phyloP scores from a whole-genome alignment of 2,797 vertebrate genomes.

The Gadopsis marmoratus region DNA sequence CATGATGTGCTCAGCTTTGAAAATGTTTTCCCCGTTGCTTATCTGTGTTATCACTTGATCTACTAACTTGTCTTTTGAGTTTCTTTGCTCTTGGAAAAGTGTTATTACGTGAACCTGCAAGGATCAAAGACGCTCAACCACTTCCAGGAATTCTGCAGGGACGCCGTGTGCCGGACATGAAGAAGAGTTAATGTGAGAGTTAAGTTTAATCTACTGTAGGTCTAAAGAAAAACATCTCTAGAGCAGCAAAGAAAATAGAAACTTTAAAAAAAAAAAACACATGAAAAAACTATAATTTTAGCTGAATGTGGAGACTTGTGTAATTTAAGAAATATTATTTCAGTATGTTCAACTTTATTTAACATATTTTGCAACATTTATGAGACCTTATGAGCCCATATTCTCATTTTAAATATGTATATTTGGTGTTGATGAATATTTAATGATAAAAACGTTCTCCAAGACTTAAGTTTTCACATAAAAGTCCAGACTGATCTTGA shows the following conservation, averaged over 20 bases:
- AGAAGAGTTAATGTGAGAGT: not conserved
- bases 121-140: not conserved
- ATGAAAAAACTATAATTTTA: not conserved
- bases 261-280: not conserved
- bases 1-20: not conserved
- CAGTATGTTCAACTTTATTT: not conserved
- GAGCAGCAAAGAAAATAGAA: not conserved
- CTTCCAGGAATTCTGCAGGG: not conserved
- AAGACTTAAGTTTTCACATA: not conserved
- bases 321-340: constrained; percentile 6
- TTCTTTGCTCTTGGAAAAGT: not conserved
- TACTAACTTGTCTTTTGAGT: no score
- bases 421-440: constrained; percentile 22
- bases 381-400: not conserved
- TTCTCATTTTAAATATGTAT: not conserved
- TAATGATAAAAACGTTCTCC: constrained; percentile 7
- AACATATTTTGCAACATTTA: not conserved
- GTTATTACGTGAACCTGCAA: no score
- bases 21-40: not conserved
- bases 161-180: not conserved
- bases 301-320: not conserved
- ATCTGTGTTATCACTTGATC: not conserved
- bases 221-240: not conserved
- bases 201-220: not conserved
- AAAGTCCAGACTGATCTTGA: constrained; percentile 5